Evolutionary conservation across 2,113 vertebrate genomes (phyloP), one percentile per base, ranked within the genome.

Genomic region (Caretta caretta): DNA sequence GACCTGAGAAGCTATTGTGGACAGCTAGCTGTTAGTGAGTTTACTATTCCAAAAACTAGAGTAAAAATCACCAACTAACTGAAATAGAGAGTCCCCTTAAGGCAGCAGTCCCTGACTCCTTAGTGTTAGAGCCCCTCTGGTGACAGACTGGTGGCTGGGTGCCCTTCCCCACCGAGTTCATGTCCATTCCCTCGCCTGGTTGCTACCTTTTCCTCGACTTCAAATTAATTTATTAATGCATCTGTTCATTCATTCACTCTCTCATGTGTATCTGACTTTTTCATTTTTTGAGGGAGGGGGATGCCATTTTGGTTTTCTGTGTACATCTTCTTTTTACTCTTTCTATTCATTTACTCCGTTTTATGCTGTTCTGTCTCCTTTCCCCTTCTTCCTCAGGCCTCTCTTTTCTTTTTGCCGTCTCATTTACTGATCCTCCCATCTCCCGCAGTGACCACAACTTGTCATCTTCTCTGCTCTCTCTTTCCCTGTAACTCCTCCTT

Each of bases 21-120:
- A 27, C 57, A 79, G 54, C 8, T 8, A 1, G 0, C 5, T 69
- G 89, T 84, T 50, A 10, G 22, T 38, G 4, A 2, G 17, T 54
- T 92, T 88, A 65, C 27, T 17, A 91, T 88, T 50, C 69, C 10
- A 90, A 79, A 85, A 92, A 22, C 46, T 35, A 12, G 62, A 94
- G 49, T 48, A 7, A 84, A 95, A 91, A 69, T 38, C 57, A 4
- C 20, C 90, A 50, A 46, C 42, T 24, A 10, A 8, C 46, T 62
- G 29, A 84, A 78, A 35, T 0, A 1, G 56, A 50, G 42, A 80
- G 13, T 6, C 76, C 20, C 75, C 16, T 31, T 48, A 54, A 93
- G 81, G 20, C 16, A 5, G 1, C 3, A 2, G 19, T 87, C 78
- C 82, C 87, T 24, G 75, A 78, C 7, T 17, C 59, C n/a, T 69